Evolutionary conservation across 1,140 invertebrate genomes (phyloP).

Genomic region (Stegodyphus mimosarum): DNA sequence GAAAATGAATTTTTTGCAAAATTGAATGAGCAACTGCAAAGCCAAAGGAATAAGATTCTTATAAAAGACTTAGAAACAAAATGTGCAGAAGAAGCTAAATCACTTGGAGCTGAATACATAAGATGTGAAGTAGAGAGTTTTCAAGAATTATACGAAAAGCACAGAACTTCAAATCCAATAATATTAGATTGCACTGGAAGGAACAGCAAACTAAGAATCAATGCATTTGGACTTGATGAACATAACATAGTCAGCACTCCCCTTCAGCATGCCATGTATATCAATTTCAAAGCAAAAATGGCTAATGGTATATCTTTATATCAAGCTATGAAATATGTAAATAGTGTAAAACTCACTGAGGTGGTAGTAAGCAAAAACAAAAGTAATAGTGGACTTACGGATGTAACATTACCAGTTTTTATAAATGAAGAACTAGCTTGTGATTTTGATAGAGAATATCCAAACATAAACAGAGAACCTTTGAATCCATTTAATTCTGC

Average conservation of each 20-base stretch:
- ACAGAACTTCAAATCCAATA: not conserved
- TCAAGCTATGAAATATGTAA: too few species aligned
- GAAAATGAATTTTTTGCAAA: too few species aligned
- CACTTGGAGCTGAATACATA: too few species aligned
- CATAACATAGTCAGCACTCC: slow-evolving; percentile 1
- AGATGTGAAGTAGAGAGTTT: too few species aligned
- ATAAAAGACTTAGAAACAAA: too few species aligned
- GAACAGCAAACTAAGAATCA: slow-evolving; percentile 14
- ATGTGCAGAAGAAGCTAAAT: too few species aligned
- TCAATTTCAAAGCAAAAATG: too few species aligned
- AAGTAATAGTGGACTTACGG: slow-evolving; percentile 6
- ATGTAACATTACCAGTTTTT: slow-evolving; percentile 33
- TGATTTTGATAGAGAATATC: slow-evolving; percentile 10
- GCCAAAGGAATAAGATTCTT: too few species aligned
- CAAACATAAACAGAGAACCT: slow-evolving; percentile 21
- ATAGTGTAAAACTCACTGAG: too few species aligned
- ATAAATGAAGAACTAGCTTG: slow-evolving; percentile 2
- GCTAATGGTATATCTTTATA: too few species aligned
- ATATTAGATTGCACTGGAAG: slow-evolving; percentile 28
- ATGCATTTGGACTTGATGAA: slow-evolving; percentile 9
- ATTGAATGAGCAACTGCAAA: too few species aligned
- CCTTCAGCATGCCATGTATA: not conserved
- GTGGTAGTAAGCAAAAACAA: too few species aligned
- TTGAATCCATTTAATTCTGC: slow-evolving; percentile 18
- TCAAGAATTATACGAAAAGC: not conserved